Evolutionary conservation across 1,140 invertebrate genomes (phyloP).

Genomic region (Hycleus phaleratus): DNA sequence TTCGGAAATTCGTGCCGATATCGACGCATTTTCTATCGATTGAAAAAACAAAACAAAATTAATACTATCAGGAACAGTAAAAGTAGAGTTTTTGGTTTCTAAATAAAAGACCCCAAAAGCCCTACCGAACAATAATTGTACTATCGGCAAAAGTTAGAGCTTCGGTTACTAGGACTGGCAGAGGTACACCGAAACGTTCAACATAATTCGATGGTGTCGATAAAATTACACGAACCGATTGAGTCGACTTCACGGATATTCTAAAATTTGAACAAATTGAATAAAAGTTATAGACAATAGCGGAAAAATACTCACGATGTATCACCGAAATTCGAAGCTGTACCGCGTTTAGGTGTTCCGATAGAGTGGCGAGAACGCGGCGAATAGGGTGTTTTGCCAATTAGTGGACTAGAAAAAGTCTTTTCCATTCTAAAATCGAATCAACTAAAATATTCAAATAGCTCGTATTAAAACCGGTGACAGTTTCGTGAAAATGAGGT

Average conservation of each 20-base stretch:
- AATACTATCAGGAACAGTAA: too few relatives aligned
- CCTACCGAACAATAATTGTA: constrained; percentile 34
- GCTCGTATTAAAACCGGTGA: too few relatives aligned
- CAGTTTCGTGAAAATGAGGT: too few relatives aligned
- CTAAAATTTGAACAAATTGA: constrained; percentile 45
- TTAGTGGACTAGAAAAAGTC: constrained; percentile 43
- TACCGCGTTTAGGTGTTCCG: constrained; percentile 38
- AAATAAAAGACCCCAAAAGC: too few relatives aligned
- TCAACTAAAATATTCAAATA: too few relatives aligned
- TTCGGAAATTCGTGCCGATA: constrained; percentile 46
- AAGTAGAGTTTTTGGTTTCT: too few relatives aligned
- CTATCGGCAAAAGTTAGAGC: constrained; percentile 72
- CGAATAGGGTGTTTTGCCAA: constrained; percentile 45
- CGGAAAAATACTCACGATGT: constrained; percentile 23
- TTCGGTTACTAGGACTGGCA: constrained; percentile 83
- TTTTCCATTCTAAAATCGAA: constrained; percentile 29
- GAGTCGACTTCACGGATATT: constrained; percentile 52
- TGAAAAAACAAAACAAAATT: constrained; percentile 22
- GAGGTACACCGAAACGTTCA: constrained; percentile 66
- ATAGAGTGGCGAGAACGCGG: constrained; percentile 43
- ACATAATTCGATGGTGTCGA: constrained; percentile 59
- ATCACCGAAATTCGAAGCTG: constrained; percentile 42
- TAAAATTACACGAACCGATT: constrained; percentile 61
- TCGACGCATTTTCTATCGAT: constrained; percentile 46
- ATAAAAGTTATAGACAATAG: constrained; percentile 18